Conservation (phyloP, 2,888 invertebrate genomes). For the Ceratothoa steindachneri region DNA sequence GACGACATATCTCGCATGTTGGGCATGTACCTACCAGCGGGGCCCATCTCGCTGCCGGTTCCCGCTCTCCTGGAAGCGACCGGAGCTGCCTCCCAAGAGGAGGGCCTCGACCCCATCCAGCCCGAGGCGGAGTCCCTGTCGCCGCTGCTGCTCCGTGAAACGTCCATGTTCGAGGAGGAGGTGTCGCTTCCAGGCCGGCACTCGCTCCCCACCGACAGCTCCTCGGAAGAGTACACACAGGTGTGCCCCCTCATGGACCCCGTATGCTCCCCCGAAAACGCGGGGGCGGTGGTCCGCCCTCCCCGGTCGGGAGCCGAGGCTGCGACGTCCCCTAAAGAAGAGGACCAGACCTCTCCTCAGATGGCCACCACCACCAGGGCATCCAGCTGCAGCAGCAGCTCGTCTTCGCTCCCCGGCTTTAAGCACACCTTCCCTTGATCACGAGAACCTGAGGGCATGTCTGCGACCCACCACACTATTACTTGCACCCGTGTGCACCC, state of each 20-base stretch:
- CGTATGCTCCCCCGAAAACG: too few species aligned
- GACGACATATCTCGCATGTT: constrained; percentile 43
- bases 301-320: too few species aligned
- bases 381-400: neutral
- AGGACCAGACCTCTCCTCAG: too few species aligned
- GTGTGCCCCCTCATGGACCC: too few species aligned
- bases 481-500: too few species aligned
- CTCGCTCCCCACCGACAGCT: neutral
- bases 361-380: constrained; percentile 10
- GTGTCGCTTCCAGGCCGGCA: neutral
- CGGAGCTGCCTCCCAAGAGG: neutral
- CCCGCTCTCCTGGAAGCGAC: constrained; percentile 29
- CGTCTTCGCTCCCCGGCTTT: constrained; percentile 38
- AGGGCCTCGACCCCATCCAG: neutral
- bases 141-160: neutral
- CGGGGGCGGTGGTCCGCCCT: too few species aligned
- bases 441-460: too few species aligned
- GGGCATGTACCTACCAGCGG: constrained; percentile 44
- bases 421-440: constrained; percentile 42
- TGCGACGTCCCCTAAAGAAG: too few species aligned
- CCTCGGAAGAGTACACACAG: neutral
- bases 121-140: neutral
- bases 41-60: constrained; percentile 36
- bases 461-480: too few species aligned
- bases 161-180: neutral